A percentile compares a stretch with the other conserved stretches of the same genome.
phyloP scores from a whole-genome alignment of 2,888 invertebrate genomes.

The Parnassius glacialis region DNA sequence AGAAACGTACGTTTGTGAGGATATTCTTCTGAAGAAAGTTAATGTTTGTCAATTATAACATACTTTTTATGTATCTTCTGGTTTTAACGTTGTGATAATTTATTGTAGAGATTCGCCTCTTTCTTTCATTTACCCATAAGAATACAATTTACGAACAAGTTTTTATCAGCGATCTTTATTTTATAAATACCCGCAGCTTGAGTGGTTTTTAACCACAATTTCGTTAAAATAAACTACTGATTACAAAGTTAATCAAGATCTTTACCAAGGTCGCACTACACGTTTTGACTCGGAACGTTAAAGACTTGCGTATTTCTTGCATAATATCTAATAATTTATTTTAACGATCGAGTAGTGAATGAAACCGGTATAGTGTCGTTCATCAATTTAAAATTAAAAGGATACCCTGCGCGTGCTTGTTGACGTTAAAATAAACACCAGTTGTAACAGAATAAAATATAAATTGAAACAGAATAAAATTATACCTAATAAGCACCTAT shows the following conservation, averaged over 20 bases:
- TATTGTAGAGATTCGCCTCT: background rate
- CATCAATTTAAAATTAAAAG: conserved; percentile 42
- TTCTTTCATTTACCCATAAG: background rate
- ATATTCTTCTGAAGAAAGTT: background rate
- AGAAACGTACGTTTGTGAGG: background rate
- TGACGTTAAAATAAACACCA: conserved; percentile 33
- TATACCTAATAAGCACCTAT: background rate
- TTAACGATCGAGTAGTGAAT: conserved; percentile 29
- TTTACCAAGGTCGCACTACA: conserved; percentile 42
- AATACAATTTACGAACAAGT: background rate
- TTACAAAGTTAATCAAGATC: conserved; percentile 24
- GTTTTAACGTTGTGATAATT: no score
- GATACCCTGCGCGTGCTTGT: conserved; percentile 42
- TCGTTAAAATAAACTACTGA: conserved; percentile 14
- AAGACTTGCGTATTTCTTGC: conserved; percentile 33
- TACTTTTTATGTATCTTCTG: no score
- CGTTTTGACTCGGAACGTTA: conserved; percentile 36
- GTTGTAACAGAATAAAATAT: conserved; percentile 17
- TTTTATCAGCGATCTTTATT: conserved; percentile 5
- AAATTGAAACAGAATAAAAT: no score
- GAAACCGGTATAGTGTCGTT: conserved; percentile 41
- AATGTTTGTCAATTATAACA: no score
- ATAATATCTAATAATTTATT: conserved; percentile 35
- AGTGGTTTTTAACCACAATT: conserved; percentile 15
- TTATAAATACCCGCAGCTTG: conserved; percentile 7